These are phyloP conservation scores for Macrobrachium nipponense DNA, from an alignment of 1,140 invertebrate species.

Conservation along the genomic window DNA sequence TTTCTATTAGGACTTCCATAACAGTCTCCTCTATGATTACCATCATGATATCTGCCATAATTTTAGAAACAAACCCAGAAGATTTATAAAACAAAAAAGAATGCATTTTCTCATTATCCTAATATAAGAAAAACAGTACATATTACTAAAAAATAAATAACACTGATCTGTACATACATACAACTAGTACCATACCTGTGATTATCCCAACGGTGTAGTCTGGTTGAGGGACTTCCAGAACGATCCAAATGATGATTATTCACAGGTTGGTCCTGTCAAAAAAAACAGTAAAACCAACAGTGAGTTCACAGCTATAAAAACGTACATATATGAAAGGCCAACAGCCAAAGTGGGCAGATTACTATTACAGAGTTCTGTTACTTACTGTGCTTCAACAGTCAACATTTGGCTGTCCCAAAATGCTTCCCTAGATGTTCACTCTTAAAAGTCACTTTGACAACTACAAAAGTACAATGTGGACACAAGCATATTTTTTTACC, in stretches of 20 bases:
- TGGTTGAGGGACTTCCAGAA: conserved; percentile 29
- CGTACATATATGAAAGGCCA: no score
- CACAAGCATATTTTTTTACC: no score
- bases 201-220: conserved; percentile 26
- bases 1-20: conserved; percentile 23
- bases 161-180: background rate
- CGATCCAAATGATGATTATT: conserved; percentile 23
- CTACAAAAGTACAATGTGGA: no score
- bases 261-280: conserved; percentile 4
- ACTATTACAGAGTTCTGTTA: no score
- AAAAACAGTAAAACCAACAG: no score
- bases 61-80: background rate
- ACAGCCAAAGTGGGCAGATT: no score
- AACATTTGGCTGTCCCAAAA: no score
- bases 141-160: background rate
- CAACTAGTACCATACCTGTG: conserved; percentile 12
- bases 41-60: conserved; percentile 32
- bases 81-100: background rate
- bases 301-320: no score
- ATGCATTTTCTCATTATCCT: background rate
- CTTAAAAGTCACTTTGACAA: no score
- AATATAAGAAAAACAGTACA: background rate
- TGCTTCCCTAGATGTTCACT: no score
- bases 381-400: no score
- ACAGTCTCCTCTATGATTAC: conserved; percentile 28